Evolutionary conservation across 2,113 vertebrate species (phyloP), one percentile per base, ranked within the genome.

Genomic region (Psammodynastes pulverulentus): DNA sequence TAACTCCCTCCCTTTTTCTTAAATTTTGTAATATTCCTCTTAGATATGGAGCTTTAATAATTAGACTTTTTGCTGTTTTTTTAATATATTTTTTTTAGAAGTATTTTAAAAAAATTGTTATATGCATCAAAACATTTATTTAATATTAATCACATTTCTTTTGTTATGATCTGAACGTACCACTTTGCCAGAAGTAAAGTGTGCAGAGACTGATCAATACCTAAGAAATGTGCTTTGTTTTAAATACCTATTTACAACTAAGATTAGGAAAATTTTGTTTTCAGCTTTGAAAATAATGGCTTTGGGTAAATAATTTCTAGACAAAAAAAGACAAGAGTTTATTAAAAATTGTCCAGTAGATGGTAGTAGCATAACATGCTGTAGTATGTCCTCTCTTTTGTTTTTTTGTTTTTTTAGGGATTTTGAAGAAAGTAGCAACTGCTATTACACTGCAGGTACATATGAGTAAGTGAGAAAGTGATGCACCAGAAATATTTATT

Each of bases 301-400:
- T 86, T 21, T 86, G 85, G 46, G 56, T 46, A 23, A 5, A 9
- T 48, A 58, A 10, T 62, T 56, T 9, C 26, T 29, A 17, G 12
- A 13, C 9, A 49, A 43, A 43, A 72, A 43, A 43, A 79, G 86
- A 88, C 4, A 52, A 72, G 8, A 10, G 1, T 24, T 4, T 79
- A 23, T 48, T 26, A 34, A 2, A 17, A 5, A 46, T 91, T 89
- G 58, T 51, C 94, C 98, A 95, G 94, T 91, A 97, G 97, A 93
- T 97, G 98, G 97, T 96, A 95, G 94, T 91, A 96, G 89, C 92
- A 91, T 72, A 97, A 97, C 93, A 62, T 46, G 46, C 26, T 46
- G 12, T 15, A 19, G 26, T 62, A 45, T 2, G n/a, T 72, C 7
- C 72, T 21, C 0, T 9, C 26, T 58, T 58, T 52, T 52, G 3